Evolutionary conservation across 2,888 invertebrate genomes (phyloP), one percentile per base, ranked within the genome.

Genomic region (Aphodius sticticus): DNA sequence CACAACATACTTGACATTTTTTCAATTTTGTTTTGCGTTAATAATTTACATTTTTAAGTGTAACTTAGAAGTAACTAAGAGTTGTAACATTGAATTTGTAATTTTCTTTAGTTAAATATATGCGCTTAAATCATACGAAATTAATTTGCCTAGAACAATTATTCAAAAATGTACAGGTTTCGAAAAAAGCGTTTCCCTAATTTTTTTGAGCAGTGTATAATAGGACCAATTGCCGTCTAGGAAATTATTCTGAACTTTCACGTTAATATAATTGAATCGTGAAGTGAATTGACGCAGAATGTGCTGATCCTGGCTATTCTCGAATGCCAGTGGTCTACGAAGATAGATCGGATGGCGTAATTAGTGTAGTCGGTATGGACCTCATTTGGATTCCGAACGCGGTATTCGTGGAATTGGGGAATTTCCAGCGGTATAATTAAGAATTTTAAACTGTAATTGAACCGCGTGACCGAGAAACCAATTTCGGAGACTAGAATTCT

Each of bases 401-500:
- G 53, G 53, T 53, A 12, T 26, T 26, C 26, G 2, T 26, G 53
- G 53, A 53, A 53, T 53, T 53, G 53, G 9, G 12, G 12, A 53
- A 53, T 53, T 53, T 53, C 9, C 9, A 9, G 53, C 7, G 53
- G 53, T 7, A 53, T 53, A 53, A 53, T 53, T 53, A 53, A 53
- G 53, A 53, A 53, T 53, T 53, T 53, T 53, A 53, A 53, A 53
- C 53, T 53, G 53, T 53, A 53, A 53, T 53, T 53, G 53, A 53
- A 53, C 53, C 53, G 12, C 2, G 53, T 53, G 53, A 53, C 53
- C 53, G 53, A 53, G 53, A 53, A 53, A 53, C 53, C 53, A 9
- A 53, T 9, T 53, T 53, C 12, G 53, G 53, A 53, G 53, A 53
- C 53, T 9, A 53, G 6, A 53, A 53, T 7, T 9, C 12, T 9